Evolutionary conservation across 2,113 vertebrate species (phyloP).

Genomic region (cat (Felis catus)): DNA sequence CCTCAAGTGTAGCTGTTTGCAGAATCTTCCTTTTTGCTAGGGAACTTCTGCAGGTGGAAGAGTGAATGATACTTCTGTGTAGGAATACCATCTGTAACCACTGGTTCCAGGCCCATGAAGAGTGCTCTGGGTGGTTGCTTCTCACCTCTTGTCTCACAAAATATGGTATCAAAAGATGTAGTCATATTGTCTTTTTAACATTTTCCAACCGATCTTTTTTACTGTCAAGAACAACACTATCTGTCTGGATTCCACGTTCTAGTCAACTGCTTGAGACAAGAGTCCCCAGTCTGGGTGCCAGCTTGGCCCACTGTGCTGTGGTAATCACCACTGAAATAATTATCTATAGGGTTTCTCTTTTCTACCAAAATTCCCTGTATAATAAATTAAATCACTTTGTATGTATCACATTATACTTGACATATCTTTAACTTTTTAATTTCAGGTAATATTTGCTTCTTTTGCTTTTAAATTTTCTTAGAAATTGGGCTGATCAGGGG

Average conservation of each 20-base stretch:
- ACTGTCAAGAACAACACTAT: conserved; percentile 80
- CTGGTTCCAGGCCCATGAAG: conserved; percentile 85
- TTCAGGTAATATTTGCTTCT: neutral
- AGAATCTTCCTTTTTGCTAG: neutral
- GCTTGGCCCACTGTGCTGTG: conserved; percentile 74
- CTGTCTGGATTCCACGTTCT: conserved; percentile 88
- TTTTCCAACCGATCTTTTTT: conserved; percentile 45
- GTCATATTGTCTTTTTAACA: neutral
- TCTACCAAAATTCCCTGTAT: neutral
- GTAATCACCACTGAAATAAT: neutral
- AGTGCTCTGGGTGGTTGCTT: conserved; percentile 82
- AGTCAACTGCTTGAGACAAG: neutral
- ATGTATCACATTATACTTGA: neutral
- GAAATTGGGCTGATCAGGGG: neutral
- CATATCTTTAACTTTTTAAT: neutral
- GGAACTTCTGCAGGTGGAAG: neutral
- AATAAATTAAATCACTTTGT: neutral
- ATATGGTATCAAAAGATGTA: conserved; percentile 85
- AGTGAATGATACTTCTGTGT: neutral
- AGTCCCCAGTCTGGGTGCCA: neutral
- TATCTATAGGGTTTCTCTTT: neutral
- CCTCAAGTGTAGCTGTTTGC: neutral
- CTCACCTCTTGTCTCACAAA: conserved; percentile 81
- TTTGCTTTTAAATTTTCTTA: neutral
- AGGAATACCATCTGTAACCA: conserved; percentile 63